These are phyloP conservation scores for Hydractinia echinata DNA, from an alignment of 30 jellyfish, hydroid and myxozoan genomes.

Conservation along the genomic window DNA sequence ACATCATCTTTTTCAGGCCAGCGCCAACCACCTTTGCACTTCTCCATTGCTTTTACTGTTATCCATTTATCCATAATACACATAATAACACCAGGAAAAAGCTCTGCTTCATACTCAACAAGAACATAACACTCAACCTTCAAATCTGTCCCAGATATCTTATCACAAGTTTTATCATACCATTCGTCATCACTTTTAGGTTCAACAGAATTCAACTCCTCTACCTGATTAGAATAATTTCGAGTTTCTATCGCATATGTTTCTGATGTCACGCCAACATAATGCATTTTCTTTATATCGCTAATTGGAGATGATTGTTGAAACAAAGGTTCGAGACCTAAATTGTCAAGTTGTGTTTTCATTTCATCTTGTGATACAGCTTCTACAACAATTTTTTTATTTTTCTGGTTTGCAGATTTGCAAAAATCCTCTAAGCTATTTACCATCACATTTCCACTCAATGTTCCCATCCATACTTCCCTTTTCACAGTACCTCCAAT, in stretches of 20 bases:
- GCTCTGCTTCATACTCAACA: constrained; percentile 41
- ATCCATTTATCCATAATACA: constrained; percentile 33
- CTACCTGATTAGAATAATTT: neutral
- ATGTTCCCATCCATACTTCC: neutral
- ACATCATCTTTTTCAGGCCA: constrained; percentile 39
- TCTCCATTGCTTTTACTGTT: constrained; percentile 34
- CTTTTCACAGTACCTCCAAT: neutral
- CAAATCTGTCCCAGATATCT: constrained; percentile 12
- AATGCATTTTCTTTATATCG: neutral
- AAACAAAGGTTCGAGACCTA: neutral
- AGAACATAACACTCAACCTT: constrained; percentile 23
- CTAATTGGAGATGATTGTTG: neutral
- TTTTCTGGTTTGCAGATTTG: neutral
- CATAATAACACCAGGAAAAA: constrained; percentile 31
- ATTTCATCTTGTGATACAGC: neutral
- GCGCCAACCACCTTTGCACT: constrained; percentile 47
- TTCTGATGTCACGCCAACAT: neutral
- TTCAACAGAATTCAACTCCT: neutral
- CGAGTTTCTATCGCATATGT: neutral
- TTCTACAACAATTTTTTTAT: neutral
- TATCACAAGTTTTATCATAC: constrained; percentile 31
- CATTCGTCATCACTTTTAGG: constrained; percentile 31
- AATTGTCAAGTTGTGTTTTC: neutral
- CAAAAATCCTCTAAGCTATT: neutral
- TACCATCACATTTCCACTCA: neutral